These are phyloP conservation scores for Hexactinellida sp. DNA, from an alignment of 37 sponge, comb jelly and placozoan species.

Conservation along the genomic window DNA sequence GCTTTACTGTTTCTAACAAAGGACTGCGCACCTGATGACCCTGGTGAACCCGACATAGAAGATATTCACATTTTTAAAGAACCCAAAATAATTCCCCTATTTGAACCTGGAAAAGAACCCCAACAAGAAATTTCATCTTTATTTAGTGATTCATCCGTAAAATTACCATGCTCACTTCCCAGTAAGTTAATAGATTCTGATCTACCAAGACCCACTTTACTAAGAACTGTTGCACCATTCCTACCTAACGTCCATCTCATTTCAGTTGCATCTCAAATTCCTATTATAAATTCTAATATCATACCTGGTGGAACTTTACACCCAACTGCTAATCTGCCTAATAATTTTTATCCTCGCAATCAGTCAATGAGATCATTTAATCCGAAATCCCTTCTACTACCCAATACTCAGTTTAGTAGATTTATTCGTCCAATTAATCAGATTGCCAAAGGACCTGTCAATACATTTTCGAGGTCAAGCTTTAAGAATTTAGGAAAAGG, in stretches of 20 bases:
- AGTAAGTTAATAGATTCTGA: neutral
- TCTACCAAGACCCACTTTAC: neutral
- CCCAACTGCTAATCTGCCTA: too few species aligned
- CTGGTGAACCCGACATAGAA: neutral
- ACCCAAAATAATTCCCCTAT: neutral
- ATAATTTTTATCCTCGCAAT: too few species aligned
- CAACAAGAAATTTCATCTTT: neutral
- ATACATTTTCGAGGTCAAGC: neutral
- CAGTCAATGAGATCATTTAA: too few species aligned
- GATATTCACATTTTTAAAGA: neutral
- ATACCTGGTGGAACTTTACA: neutral
- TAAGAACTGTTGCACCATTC: neutral
- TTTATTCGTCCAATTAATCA: too few species aligned
- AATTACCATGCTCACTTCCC: neutral
- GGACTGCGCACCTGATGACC: neutral
- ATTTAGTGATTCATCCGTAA: neutral
- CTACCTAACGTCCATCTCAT: neutral
- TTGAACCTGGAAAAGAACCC: neutral
- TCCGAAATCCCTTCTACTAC: too few species aligned
- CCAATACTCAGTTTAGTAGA: too few species aligned
- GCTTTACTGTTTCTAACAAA: neutral
- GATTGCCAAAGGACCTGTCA: too few species aligned
- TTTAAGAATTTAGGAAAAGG: neutral
- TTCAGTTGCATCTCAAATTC: neutral
- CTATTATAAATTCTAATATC: neutral